phyloP scores from a whole-genome alignment of 2,113 vertebrate genomes.

The Gambusia affinis region DNA sequence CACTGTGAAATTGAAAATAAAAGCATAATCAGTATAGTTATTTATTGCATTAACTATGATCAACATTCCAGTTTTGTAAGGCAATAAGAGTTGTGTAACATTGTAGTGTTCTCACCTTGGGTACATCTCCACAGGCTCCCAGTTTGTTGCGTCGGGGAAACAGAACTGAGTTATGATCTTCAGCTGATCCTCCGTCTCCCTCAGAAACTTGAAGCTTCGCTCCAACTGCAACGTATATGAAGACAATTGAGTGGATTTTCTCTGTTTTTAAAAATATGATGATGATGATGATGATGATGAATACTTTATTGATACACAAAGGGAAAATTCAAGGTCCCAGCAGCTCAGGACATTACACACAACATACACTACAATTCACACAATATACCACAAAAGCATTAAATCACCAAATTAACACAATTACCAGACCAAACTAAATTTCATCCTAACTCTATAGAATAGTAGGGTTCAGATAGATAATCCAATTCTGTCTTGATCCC shows the following conservation, averaged over 20 bases:
- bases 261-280: not conserved
- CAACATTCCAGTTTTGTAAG: not conserved
- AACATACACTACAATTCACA: too few species aligned
- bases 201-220: slow-evolving; percentile 89
- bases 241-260: not conserved
- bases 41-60: not conserved
- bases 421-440: too few species aligned
- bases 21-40: slow-evolving; percentile 22
- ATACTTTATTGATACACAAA: too few species aligned
- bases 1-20: slow-evolving; percentile 72
- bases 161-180: slow-evolving; percentile 93
- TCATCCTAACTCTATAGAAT: not conserved
- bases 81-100: not conserved
- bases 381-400: too few species aligned
- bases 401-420: too few species aligned
- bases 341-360: too few species aligned
- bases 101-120: slow-evolving; percentile 78
- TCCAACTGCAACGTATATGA: slow-evolving; percentile 80
- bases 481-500: not conserved
- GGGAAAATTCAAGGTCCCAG: too few species aligned
- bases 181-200: slow-evolving; percentile 90
- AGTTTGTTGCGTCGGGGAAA: slow-evolving; percentile 90
- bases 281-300: too few species aligned
- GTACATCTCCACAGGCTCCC: slow-evolving; percentile 86
- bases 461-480: not conserved